Evolutionary conservation across 2,797 vertebrate species (phyloP), one percentile per base, ranked within the genome.

Genomic region (Scomberomorus guttatus): DNA sequence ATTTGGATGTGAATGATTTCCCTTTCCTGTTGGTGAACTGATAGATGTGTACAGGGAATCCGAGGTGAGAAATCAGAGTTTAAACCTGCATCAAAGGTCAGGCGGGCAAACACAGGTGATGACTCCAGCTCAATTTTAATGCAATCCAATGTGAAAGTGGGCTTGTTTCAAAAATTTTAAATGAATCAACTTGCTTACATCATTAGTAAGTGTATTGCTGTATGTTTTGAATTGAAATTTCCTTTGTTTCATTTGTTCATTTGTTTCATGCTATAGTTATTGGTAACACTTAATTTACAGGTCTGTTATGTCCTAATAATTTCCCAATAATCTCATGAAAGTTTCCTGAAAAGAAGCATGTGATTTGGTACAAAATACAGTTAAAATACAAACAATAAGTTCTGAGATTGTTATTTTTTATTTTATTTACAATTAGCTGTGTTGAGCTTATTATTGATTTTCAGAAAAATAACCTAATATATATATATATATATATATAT

Each of bases 1-100:
- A 44, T 27, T 24, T 52, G 24, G 32, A 60, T 67, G 57, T 52
- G 52, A 74, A 65, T 65, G 0, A 76, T 52, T 60, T 79, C 10
- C 51, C 48, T 57, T 67, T 50, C 10, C 20, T 15, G 5, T 10
- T 29, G 18, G n/a, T 52, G 15, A 56, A 58, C 39, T 69, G 7
- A 51, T 52, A 24, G 44, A 60, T 0, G 0, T n/a, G 3, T 11
- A 29, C 10, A 15, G 46, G 20, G 58, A 32, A 6, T 20, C 2
- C 48, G 4, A 54, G 64, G 27, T 46, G 29, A 52, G 27, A 64
- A 46, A 34, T 15, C 29, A 39, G 18, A 66, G 24, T 27, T 66
- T 48, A 22, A 51, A 71, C 39, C 48, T 56, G 4, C 32, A 60
- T 20, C 29, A 55, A 57, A 51, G 34, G 20, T 54, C 14, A 14